These are phyloP conservation scores for Varecia variegata DNA, from an alignment of 2,797 vertebrate species.

Conservation along the genomic window DNA sequence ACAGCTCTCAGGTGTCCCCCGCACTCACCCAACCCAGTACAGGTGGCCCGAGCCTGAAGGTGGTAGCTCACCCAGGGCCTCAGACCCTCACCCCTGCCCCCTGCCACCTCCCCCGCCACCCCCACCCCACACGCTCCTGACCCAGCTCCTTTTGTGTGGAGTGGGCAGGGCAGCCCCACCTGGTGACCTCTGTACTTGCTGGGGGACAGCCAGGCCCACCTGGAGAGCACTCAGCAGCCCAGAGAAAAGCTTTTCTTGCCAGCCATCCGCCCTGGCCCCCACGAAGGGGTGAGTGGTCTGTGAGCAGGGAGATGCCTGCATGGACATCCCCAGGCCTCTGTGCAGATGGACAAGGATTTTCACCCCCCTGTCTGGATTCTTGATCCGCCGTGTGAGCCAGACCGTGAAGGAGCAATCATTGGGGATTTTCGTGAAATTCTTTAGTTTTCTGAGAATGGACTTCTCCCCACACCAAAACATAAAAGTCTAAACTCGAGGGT, in stretches of 20 bases:
- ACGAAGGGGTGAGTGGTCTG: background rate
- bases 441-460: background rate
- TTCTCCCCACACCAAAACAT: no score
- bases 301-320: background rate
- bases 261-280: background rate
- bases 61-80: background rate
- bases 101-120: fast-evolving
- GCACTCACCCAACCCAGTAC: no score
- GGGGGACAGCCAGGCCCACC: background rate
- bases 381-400: background rate
- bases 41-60: background rate
- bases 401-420: background rate
- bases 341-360: background rate
- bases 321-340: background rate
- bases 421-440: background rate
- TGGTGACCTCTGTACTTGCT: background rate
- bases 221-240: background rate
- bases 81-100: no score
- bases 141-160: no score
- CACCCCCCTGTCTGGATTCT: background rate
- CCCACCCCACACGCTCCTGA: background rate
- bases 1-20: background rate
- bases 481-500: background rate
- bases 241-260: background rate
- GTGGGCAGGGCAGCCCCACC: background rate